Conservation (phyloP, 2,797 vertebrate species). For the Ceryle rudis region DNA sequence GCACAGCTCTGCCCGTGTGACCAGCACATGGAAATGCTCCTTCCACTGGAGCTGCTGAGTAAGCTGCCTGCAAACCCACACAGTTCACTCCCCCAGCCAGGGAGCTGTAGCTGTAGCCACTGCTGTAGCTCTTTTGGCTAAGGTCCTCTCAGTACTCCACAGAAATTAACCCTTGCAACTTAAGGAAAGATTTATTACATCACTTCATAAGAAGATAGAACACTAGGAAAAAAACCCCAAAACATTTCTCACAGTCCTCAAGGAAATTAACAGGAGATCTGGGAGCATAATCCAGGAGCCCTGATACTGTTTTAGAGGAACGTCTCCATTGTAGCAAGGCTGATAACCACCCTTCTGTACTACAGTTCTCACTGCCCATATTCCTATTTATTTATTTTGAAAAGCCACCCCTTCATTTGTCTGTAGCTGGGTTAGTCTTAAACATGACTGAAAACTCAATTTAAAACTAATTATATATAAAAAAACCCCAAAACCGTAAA, state of each 20-base stretch:
- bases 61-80: neutral
- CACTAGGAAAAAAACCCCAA: rapidly evolving
- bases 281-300: neutral
- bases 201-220: neutral
- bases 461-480: neutral
- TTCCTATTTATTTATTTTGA: neutral
- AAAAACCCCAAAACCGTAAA: neutral
- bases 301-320: neutral
- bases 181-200: neutral
- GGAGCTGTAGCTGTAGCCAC: neutral
- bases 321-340: neutral
- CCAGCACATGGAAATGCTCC: neutral
- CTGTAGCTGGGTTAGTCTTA: neutral
- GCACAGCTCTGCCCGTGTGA: rapidly evolving
- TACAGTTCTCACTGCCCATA: rapidly evolving
- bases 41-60: neutral
- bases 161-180: neutral
- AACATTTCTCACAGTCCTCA: neutral
- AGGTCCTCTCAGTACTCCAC: neutral
- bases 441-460: neutral
- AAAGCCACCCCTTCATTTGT: neutral
- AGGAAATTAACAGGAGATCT: neutral
- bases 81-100: rapidly evolving
- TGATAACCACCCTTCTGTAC: rapidly evolving
- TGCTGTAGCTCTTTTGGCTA: neutral